Base-by-base conservation (phyloP, 1,140 invertebrate species). In the Caenorhabditis inopinata region DNA sequence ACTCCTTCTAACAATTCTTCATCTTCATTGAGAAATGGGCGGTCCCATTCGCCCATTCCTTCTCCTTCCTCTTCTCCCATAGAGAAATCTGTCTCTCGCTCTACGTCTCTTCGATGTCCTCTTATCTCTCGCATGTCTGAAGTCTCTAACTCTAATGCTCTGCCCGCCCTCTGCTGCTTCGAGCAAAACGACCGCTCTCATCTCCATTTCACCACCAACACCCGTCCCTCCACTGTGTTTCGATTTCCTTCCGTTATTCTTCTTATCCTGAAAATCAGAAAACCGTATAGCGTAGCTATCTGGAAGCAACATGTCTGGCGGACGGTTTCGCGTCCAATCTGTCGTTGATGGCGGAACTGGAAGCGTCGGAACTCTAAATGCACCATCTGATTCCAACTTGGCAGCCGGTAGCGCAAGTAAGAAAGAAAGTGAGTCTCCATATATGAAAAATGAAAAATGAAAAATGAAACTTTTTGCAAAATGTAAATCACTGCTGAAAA, bases 311-410 rank as follows among this genome's bases (percentile, higher is more conserved):
- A 42, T 68, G 58, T 68, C 58, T 35, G 58, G 58, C 29, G 58
- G 58, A 68, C 58, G 58, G 58, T 68, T 68, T 68, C 58, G 58
- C 58, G 58, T 68, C 58, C 58, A 68, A 68, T 68, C 58, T n/a
- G 58, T 68, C 7, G 58, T 32, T 29, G 58, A 68, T 38, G 58
- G 58, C 21, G 58, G 32, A 16, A 29, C 53, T 0, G 53, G 53
- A 62, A 68, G 58, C 58, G 58, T 68, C 58, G 58, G 58, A 68
- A 42, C 58, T 16, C 58, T 68, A 21, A 18, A 68, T 5, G 29
- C 58, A 9, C 5, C 32, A 21, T 68, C 58, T 2, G 58, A 68
- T 2, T 68, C 58, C n/a, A 68, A 68, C 1, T 42, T 68, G 32
- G 32, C 58, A 68, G 58, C 25, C 4, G 25, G 25, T 21, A 51